Evolutionary conservation across 2,797 vertebrate genomes (phyloP), one percentile per base, ranked within the genome.

Genomic region (Neopelma chrysocephalum): DNA sequence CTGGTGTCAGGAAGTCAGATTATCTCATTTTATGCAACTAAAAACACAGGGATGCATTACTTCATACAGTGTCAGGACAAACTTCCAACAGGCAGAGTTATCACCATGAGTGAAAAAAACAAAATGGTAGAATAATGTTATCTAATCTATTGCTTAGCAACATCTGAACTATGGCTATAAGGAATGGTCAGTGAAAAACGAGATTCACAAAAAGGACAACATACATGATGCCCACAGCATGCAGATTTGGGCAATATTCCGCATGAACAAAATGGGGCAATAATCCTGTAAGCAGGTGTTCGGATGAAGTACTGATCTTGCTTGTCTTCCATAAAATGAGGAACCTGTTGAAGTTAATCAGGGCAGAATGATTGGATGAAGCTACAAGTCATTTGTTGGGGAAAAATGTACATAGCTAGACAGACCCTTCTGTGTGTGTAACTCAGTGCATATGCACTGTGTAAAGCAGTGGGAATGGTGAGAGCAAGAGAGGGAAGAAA

Each of bases 291-390:
- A 57, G 17, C 20, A 1, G 58, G n/a, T 17, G 48, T 65, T 53
- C 73, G 73, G 70, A 89, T 64, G 82, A 93, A 82, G n/a, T 77
- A 77, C 60, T 43, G 34, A 47, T 91, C 70, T 62, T 84, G 70
- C 57, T 76, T 82, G 82, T 71, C 45, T 56, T 62, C 48, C 13
- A n/a, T 45, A 10, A 93, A 84, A 84, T 1, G 1, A 75, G 22
- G 58, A 93, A 92, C 66, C 47, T 82, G 69, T 83, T 93, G 78
- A 83, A 68, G 47, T 94, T 90, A 90, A 93, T 81, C 64, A 61
- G 61, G 57, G 84, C 93, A 93, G 93, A 93, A 91, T 90, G 90
- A 88, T 3, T 54, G 69, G 76, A 93, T 93, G 79, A 93, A 85
- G 76, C 45, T 62, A 32, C 51, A 77, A 27, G 26, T 94, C 53